phyloP scores from a whole-genome alignment of 2,113 vertebrate genomes.

The Nyctereutes procyonoides region DNA sequence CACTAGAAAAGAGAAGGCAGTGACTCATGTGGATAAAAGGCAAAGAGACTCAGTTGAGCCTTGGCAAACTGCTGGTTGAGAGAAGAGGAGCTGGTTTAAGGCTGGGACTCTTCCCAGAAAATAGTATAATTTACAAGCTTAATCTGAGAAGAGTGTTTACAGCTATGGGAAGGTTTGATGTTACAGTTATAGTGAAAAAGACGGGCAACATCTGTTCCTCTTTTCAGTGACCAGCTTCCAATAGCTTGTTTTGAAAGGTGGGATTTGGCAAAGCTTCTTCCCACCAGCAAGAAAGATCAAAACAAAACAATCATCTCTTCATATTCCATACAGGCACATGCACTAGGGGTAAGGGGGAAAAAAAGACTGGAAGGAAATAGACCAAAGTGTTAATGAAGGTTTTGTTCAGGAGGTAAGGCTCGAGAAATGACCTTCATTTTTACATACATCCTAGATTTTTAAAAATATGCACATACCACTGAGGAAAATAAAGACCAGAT shows the following conservation, averaged over 20 bases:
- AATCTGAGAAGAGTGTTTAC: slow-evolving; percentile 61
- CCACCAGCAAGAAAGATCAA: slow-evolving; percentile 34
- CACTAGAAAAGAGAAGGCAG: not conserved
- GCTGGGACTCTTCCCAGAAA: slow-evolving; percentile 64
- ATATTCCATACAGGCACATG: not conserved
- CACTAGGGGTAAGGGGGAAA: not conserved
- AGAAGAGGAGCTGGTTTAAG: slow-evolving; percentile 47
- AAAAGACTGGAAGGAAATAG: not conserved
- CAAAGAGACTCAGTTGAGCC: not conserved
- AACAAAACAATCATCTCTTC: slow-evolving; percentile 7
- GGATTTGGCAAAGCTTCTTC: slow-evolving; percentile 33
- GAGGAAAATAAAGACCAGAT: not conserved
- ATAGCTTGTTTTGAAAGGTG: slow-evolving; percentile 29
- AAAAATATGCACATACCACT: not conserved
- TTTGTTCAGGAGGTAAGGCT: not conserved
- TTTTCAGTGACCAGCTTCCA: not conserved
- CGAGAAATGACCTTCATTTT: not conserved
- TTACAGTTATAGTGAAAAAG: slow-evolving; percentile 33
- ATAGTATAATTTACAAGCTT: slow-evolving; percentile 59
- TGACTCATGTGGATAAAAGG: slow-evolving; percentile 64
- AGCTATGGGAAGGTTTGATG: slow-evolving; percentile 52
- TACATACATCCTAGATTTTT: not conserved
- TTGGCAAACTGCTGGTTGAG: slow-evolving; percentile 24
- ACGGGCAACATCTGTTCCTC: slow-evolving; percentile 55
- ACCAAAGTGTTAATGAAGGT: not conserved